These are phyloP conservation scores for Pogonocichla stellata DNA, from an alignment of 2,113 vertebrate species.

Conservation along the genomic window DNA sequence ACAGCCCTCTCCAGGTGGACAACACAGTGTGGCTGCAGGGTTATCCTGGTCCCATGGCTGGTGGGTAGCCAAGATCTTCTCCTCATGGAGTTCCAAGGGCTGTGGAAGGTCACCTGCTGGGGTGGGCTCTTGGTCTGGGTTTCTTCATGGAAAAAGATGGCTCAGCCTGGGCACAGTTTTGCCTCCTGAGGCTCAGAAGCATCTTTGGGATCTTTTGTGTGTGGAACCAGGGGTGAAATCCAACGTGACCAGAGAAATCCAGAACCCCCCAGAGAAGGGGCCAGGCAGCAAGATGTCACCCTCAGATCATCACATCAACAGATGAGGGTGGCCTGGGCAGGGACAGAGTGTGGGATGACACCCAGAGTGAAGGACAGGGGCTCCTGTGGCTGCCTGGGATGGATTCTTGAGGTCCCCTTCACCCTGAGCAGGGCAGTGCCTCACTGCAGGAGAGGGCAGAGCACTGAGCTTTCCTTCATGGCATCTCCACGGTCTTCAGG, in stretches of 20 bases:
- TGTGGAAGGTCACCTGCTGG: not conserved
- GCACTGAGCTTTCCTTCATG: accelerated
- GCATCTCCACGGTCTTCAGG: accelerated
- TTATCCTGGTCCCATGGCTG: not conserved
- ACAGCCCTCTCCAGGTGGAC: not conserved
- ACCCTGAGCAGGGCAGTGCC: not conserved
- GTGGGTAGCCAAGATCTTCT: not conserved
- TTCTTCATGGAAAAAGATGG: not conserved
- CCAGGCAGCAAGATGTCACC: not conserved
- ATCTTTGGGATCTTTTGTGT: not conserved
- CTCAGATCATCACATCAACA: accelerated
- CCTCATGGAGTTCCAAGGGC: not conserved
- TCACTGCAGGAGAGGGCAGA: not conserved
- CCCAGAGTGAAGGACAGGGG: not conserved
- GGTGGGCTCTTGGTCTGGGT: not conserved
- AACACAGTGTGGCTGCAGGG: accelerated
- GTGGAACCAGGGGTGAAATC: not conserved
- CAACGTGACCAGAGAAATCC: not conserved
- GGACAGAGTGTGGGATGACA: not conserved
- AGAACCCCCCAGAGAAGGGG: not conserved
- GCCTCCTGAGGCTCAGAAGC: not conserved
- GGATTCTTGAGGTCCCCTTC: not conserved
- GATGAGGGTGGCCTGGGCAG: not conserved
- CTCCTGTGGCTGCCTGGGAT: not conserved
- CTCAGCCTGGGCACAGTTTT: not conserved